Conservation (phyloP, 1,140 invertebrate species). For the Chironomus tepperi region DNA sequence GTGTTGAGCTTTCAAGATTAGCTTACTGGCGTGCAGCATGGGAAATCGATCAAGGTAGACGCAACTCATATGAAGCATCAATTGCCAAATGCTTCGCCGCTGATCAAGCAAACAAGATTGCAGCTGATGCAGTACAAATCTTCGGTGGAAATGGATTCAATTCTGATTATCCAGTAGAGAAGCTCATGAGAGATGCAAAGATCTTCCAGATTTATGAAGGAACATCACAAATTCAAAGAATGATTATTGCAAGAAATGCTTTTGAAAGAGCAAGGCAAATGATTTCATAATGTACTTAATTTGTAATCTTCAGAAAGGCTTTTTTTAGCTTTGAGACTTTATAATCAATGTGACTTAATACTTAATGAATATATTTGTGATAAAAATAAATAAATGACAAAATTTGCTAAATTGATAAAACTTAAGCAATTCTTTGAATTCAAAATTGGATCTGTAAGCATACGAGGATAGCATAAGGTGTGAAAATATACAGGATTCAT, state of each 20-base stretch:
- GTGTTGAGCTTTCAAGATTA: conserved; percentile 64
- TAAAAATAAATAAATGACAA: too few species aligned
- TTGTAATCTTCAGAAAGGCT: too few species aligned
- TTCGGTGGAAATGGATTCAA: conserved; percentile 87
- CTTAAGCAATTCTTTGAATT: too few species aligned
- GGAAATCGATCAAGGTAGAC: conserved; percentile 59
- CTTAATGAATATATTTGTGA: too few species aligned
- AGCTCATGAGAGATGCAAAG: conserved; percentile 86
- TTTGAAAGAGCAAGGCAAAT: conserved; percentile 40
- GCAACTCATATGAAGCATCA: conserved; percentile 57
- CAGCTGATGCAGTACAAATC: conserved; percentile 79
- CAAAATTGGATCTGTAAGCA: too few species aligned
- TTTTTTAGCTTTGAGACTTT: too few species aligned
- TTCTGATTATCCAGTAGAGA: conserved; percentile 80
- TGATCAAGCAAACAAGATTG: conserved; percentile 76
- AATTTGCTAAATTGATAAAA: too few species aligned
- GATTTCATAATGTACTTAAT: neutral
- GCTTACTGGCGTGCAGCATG: conserved; percentile 66
- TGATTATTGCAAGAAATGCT: conserved; percentile 68
- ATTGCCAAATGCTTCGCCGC: conserved; percentile 74
- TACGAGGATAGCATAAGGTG: too few species aligned
- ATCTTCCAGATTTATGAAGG: conserved; percentile 90
- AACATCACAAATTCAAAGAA: conserved; percentile 75
- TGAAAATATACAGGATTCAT: too few species aligned
- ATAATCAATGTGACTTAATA: too few species aligned